phyloP scores from a whole-genome alignment of 2,888 invertebrate species.

The Pedicia rivosa region DNA sequence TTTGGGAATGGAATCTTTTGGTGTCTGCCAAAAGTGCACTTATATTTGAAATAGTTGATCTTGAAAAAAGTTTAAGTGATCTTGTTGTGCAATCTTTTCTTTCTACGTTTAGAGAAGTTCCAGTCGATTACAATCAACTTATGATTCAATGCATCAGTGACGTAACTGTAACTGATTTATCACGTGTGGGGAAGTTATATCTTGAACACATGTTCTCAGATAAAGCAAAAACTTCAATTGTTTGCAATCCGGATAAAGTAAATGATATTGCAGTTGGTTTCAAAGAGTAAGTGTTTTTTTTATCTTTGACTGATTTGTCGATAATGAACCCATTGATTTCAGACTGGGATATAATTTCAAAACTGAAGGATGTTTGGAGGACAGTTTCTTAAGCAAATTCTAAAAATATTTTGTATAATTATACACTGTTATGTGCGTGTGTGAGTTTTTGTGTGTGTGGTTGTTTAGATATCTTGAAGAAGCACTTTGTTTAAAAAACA shows the following conservation, averaged over 20 bases:
- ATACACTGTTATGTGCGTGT: too few species aligned
- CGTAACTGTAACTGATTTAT: constrained; percentile 45
- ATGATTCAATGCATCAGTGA: constrained; percentile 33
- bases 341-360: too few species aligned
- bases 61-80: constrained; percentile 62
- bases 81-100: constrained; percentile 56
- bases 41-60: constrained; percentile 71
- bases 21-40: constrained; percentile 74
- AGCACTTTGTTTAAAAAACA: too few species aligned
- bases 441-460: too few species aligned
- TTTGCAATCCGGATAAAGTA: constrained; percentile 63
- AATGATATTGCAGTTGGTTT: constrained; percentile 12
- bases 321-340: too few species aligned
- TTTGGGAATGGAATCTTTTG: constrained; percentile 58
- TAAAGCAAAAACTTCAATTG: constrained; percentile 45
- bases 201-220: constrained; percentile 48
- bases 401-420: too few species aligned
- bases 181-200: constrained; percentile 53
- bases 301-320: too few species aligned
- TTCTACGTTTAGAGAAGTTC: constrained; percentile 50
- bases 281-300: too few species aligned
- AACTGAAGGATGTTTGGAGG: too few species aligned
- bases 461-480: too few species aligned
- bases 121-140: constrained; percentile 40
- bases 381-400: too few species aligned